phyloP scores from a whole-genome alignment of 1,140 invertebrate genomes.

The Matsumurasca onukii region DNA sequence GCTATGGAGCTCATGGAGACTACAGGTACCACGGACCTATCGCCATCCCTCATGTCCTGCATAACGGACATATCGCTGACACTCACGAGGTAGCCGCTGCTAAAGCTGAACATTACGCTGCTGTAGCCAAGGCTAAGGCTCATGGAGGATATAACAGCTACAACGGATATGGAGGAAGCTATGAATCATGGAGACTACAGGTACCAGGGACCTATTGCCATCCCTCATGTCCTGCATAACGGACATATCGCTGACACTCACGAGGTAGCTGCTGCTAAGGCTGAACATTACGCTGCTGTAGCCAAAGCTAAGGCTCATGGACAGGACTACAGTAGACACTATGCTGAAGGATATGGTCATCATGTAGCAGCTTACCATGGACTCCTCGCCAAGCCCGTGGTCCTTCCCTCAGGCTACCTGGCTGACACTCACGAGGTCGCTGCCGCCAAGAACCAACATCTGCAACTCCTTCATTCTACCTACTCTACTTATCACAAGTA shows the following conservation, averaged over 20 bases:
- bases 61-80: too few relatives aligned
- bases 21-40: too few relatives aligned
- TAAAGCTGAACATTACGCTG: too few relatives aligned
- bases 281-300: slow-evolving; percentile 32
- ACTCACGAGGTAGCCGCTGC: too few relatives aligned
- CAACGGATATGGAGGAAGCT: neutral
- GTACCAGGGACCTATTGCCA: slow-evolving; percentile 22
- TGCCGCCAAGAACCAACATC: slow-evolving; percentile 38
- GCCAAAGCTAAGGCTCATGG: slow-evolving; percentile 23
- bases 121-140: too few relatives aligned
- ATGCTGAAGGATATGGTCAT: neutral
- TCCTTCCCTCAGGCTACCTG: slow-evolving; percentile 26
- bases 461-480: slow-evolving; percentile 14
- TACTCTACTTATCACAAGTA: too few relatives aligned
- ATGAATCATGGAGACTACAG: neutral
- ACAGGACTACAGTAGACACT: neutral
- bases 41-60: too few relatives aligned
- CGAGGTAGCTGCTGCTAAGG: slow-evolving; percentile 40
- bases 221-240: neutral
- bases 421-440: slow-evolving; percentile 37
- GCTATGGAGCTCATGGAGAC: neutral
- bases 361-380: slow-evolving; percentile 23
- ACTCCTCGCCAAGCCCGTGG: slow-evolving; percentile 23
- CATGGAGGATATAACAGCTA: too few relatives aligned
- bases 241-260: slow-evolving; percentile 35